These are phyloP conservation scores for Amphiprion ocellaris DNA, from an alignment of 2,113 vertebrate species.

Conservation along the genomic window DNA sequence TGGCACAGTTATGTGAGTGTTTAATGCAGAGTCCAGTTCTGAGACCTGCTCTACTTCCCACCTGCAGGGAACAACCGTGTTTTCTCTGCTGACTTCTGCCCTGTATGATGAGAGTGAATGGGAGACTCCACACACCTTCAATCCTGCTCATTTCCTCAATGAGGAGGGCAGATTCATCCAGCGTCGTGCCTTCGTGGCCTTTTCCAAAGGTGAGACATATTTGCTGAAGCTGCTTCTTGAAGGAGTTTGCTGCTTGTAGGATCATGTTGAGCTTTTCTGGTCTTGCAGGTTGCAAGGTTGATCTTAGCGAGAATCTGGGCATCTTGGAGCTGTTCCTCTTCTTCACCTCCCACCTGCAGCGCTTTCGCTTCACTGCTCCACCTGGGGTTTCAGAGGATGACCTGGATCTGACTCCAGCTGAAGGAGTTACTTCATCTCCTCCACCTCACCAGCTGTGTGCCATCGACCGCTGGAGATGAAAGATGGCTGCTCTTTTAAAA, in stretches of 20 bases:
- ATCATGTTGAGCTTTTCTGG: no score
- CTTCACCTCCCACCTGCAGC: constrained; percentile 83
- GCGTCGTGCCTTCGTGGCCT: constrained; percentile 56
- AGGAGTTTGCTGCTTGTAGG: not conserved
- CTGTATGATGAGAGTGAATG: constrained; percentile 48
- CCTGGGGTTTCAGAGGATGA: constrained; percentile 80
- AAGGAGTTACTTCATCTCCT: constrained; percentile 23
- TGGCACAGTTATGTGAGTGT: no score
- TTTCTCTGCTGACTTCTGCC: constrained; percentile 43
- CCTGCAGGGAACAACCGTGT: constrained; percentile 50
- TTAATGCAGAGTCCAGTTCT: no score
- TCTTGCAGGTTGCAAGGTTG: constrained; percentile 79
- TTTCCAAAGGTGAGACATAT: constrained; percentile 53
- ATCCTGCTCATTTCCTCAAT: constrained; percentile 62
- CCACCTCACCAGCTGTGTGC: constrained; percentile 66
- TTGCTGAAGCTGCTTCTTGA: no score
- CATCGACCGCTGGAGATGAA: constrained; percentile 1
- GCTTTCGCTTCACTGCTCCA: constrained; percentile 79
- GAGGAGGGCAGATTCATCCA: constrained; percentile 48
- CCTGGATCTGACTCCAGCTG: constrained; percentile 76
- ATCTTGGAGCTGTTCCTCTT: constrained; percentile 87
- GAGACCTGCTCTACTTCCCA: no score
- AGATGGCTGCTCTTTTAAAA: no score
- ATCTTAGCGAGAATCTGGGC: constrained; percentile 84
- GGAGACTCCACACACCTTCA: constrained; percentile 39